Evolutionary conservation across 2,888 invertebrate genomes (phyloP).

Genomic region (Agonum fuliginosum): DNA sequence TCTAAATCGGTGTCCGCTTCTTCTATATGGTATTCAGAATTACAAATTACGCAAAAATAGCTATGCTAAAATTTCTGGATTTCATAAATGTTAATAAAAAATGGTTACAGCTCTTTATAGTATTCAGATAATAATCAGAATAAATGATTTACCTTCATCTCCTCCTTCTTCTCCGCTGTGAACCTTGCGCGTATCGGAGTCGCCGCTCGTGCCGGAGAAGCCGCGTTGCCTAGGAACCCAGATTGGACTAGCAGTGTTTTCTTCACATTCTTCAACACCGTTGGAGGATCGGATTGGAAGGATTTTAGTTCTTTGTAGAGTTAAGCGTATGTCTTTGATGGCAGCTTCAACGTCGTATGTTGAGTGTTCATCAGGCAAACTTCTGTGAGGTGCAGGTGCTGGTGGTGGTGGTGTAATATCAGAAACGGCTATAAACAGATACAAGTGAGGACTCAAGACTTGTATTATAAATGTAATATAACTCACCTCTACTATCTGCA

Average conservation of each 20-base stretch:
- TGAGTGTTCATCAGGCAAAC: conserved; percentile 67
- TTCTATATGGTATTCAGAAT: conserved; percentile 73
- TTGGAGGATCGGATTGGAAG: conserved; percentile 75
- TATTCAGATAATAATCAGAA: too few species aligned
- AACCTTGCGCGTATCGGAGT: conserved; percentile 80
- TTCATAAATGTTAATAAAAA: background rate
- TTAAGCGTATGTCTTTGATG: conserved; percentile 88
- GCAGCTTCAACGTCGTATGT: conserved; percentile 76
- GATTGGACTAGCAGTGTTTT: conserved; percentile 77
- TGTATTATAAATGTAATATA: background rate
- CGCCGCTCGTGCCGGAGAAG: conserved; percentile 74
- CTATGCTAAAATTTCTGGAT: conserved; percentile 25
- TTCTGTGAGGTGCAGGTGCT: conserved; percentile 84
- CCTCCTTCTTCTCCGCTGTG: conserved; percentile 81
- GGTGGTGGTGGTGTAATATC: conserved; percentile 83
- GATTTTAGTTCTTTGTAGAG: conserved; percentile 83
- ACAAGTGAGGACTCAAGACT: background rate
- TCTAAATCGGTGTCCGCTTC: conserved; percentile 98
- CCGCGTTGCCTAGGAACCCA: conserved; percentile 83
- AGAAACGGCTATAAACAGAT: conserved; percentile 62
- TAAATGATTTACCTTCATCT: conserved; percentile 68
- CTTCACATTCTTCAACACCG: conserved; percentile 72
- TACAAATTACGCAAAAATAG: conserved; percentile 40
- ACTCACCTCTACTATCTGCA: conserved; percentile 49
- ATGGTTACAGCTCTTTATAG: too few species aligned